Base-by-base conservation (phyloP, 2,888 invertebrate genomes). In the Azorinus chamasolen region DNA sequence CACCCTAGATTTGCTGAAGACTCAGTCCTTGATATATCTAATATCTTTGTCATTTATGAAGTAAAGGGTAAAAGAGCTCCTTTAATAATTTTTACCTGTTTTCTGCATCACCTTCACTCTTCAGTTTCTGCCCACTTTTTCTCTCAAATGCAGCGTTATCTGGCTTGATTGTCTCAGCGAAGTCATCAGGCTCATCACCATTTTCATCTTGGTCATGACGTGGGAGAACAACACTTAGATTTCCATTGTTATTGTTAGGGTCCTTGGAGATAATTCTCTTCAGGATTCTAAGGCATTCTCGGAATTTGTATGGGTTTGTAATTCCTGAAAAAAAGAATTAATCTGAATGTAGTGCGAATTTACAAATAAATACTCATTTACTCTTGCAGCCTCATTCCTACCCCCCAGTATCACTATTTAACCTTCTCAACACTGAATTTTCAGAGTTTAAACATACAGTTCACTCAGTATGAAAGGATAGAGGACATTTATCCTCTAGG, bases 211-310 rank as follows among this genome's bases (percentile, higher is more conserved):
- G 54, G 32, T 48, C 69, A 51, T 75, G 75, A 61, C 57, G 53
- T n/a, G 75, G 75, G 27, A 75, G 5, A 1, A 59, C 63, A n/a
- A 80, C 69, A 14, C 66, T 64, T 48, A 71, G 48, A 10, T 75
- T 65, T 20, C 83, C 79, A 48, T 74, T 80, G 10, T 10, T 10
- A 32, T 32, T 32, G 32, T 32, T 32, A 32, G 32, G 32, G 32
- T 32, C 32, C 27, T 79, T 85, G 18, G 80, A 62, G 22, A 89
- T 71, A 68, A 87, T 83, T 58, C 73, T 75, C 68, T 89, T 91
- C 43, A 91, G 75, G 24, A 91, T 84, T 14, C 83, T 84, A 64
- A 91, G 72, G 74, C 91, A 91, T 79, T 91, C 91, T 46, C 90
- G 76, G 71, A 91, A 91, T 53, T 88, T 89, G 73, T 84, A 86